Conservation (phyloP, 1,140 invertebrate genomes). For the Drosophila prosaltans region DNA sequence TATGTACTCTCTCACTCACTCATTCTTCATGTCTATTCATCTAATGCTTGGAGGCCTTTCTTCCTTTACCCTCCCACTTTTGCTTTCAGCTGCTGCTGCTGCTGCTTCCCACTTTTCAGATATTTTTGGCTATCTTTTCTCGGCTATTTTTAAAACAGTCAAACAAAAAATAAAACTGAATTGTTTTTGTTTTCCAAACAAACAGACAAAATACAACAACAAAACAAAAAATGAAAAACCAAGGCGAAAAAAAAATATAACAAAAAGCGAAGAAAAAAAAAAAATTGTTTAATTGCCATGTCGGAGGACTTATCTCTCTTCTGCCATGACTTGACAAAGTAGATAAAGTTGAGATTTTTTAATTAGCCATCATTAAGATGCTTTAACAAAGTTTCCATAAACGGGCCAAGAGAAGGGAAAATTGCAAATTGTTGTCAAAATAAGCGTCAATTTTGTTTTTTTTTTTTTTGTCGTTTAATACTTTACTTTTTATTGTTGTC, state of each 20-base stretch:
- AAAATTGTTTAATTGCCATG: slow-evolving; percentile 71
- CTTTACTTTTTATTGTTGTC: slow-evolving; percentile 36
- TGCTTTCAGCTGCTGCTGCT: slow-evolving; percentile 68
- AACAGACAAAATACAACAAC: slow-evolving; percentile 39
- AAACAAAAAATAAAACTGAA: slow-evolving; percentile 31
- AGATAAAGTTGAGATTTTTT: slow-evolving; percentile 70
- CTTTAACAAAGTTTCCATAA: slow-evolving; percentile 34
- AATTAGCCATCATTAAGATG: slow-evolving; percentile 72
- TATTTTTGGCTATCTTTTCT: slow-evolving; percentile 64
- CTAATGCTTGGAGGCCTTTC: slow-evolving; percentile 38
- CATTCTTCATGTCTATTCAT: slow-evolving; percentile 29
- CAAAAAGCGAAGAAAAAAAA: slow-evolving; percentile 34
- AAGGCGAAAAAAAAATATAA: slow-evolving; percentile 22
- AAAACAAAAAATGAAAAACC: slow-evolving; percentile 21
- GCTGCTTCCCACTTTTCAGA: slow-evolving; percentile 61
- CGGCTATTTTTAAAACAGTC: slow-evolving; percentile 60
- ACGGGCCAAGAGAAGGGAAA: slow-evolving; percentile 14
- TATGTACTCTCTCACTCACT: neutral
- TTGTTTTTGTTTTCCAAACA: slow-evolving; percentile 72
- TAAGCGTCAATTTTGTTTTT: slow-evolving; percentile 65
- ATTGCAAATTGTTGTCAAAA: slow-evolving; percentile 75
- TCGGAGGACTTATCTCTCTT: slow-evolving; percentile 54
- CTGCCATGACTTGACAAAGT: slow-evolving; percentile 18
- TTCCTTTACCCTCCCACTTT: slow-evolving; percentile 40
- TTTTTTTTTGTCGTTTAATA: slow-evolving; percentile 38